Base-by-base conservation (phyloP, 2,797 vertebrate genomes). In the Monodelphis domestica region DNA sequence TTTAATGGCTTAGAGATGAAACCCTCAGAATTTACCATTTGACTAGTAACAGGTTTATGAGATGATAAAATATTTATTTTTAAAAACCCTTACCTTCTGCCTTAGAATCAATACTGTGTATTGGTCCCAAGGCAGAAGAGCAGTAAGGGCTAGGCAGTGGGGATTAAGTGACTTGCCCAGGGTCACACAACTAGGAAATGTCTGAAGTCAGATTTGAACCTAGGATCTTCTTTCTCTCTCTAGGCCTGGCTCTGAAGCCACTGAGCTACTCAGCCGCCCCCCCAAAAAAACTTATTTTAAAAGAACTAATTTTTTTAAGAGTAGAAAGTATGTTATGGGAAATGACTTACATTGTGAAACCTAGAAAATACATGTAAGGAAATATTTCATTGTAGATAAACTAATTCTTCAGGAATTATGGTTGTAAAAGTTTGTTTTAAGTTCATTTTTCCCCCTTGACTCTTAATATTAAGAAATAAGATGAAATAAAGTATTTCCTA, bases 391-490 rank as follows among this genome's bases (percentile, higher is more conserved):
- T 94, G 91, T 56, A 38, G 95, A 88, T 33, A 28, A 53, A 84
- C 5, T 53, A 30, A 94, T 91, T 95, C 70, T 95, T 90, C 26
- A 91, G 17, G 2, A 52, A 93, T 45, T 26, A 12, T 78, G 11
- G 38, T 84, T 4, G 26, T 84, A 84, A 50, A 50, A 84, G 70
- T 84, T 2, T 38, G 28, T 50, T n/a, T 15, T 84, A 84, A 84
- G 9, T 84, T 84, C 24, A 84, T 84, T 84, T 26, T 33, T n/a
- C 90, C 87, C 94, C n/a, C 92, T 88, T 89, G 56, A 89, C 24
- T 87, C 57, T n/a, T 93, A 88, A 52, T 92, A 29, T 91, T 90
- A 63, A 92, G 63, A 93, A 95, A 50, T 54, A 57, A 50, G 12
- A 90, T 54, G 63, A 89, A 50, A 38, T 94, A 15, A 70, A 88